phyloP scores from a whole-genome alignment of 2,888 invertebrate species.

The Embidobia sp. region DNA sequence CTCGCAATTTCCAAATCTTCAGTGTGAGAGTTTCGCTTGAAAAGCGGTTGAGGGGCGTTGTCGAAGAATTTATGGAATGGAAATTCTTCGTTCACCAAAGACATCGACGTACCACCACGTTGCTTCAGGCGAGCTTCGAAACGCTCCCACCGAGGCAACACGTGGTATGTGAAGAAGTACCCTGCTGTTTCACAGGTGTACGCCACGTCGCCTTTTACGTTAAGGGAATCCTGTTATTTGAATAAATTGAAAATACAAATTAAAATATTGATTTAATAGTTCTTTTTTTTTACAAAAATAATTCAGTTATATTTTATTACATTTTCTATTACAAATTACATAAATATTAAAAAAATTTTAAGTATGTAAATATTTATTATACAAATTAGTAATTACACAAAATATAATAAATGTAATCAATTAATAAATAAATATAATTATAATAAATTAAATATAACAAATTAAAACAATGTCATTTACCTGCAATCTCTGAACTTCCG shows the following conservation, averaged over 20 bases:
- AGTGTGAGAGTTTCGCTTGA: slow-evolving; percentile 88
- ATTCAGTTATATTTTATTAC: no score
- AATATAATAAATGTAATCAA: not conserved
- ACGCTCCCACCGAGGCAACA: slow-evolving; percentile 95
- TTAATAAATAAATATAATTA: not conserved
- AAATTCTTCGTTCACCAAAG: slow-evolving; percentile 87
- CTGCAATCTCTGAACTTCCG: slow-evolving; percentile 93
- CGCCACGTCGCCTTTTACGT: slow-evolving; percentile 93
- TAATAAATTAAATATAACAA: no score
- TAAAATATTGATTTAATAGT: slow-evolving; percentile 11
- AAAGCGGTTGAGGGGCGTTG: slow-evolving; percentile 96
- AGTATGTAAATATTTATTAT: no score
- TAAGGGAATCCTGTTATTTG: slow-evolving; percentile 87
- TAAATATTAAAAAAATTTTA: no score
- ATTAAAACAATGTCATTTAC: no score
- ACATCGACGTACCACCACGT: slow-evolving; percentile 75
- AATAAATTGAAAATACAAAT: no score
- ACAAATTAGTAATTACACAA: no score
- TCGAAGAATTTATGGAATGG: slow-evolving; percentile 97
- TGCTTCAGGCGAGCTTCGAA: slow-evolving; percentile 87
- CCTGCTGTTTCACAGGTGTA: slow-evolving; percentile 99
- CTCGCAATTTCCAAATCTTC: slow-evolving; percentile 94
- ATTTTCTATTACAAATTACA: no score
- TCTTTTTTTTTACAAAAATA: no score
- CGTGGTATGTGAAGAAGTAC: slow-evolving; percentile 97